Evolutionary conservation across 1,140 invertebrate genomes (phyloP).

Genomic region (Atta colombica): DNA sequence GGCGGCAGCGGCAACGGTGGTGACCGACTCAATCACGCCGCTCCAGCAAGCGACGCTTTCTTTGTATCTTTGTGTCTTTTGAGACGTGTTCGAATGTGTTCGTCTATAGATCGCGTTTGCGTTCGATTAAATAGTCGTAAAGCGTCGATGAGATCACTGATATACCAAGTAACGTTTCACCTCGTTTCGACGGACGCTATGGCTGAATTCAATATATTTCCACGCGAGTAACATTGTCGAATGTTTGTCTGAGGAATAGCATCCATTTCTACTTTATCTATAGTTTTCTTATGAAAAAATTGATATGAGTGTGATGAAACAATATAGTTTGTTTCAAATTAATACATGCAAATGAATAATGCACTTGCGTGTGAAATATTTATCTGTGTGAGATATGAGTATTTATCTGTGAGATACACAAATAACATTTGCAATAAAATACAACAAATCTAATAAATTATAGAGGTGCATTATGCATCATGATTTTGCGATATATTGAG

Average conservation of each 20-base stretch:
- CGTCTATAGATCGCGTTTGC: background rate
- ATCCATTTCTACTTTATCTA: background rate
- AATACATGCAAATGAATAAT: background rate
- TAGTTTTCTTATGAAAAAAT: background rate
- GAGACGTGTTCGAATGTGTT: background rate
- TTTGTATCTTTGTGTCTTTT: slow-evolving; percentile 2
- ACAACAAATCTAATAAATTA: background rate
- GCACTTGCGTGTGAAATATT: background rate
- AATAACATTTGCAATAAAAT: background rate
- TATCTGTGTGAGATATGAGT: background rate
- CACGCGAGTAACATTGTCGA: background rate
- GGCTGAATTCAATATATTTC: background rate
- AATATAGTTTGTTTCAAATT: no score
- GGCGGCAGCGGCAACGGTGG: background rate
- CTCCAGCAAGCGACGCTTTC: background rate
- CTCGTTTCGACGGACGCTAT: background rate
- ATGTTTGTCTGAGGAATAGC: background rate
- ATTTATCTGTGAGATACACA: background rate
- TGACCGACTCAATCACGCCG: slow-evolving; percentile 32
- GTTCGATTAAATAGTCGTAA: background rate
- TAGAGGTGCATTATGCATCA: background rate
- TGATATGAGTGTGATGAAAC: background rate
- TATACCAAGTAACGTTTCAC: background rate
- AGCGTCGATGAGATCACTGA: background rate
- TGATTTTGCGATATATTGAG: background rate